Evolutionary conservation across 1,140 invertebrate species (phyloP), one percentile per base, ranked within the genome.

Genomic region (Lordiphosa mommai): DNA sequence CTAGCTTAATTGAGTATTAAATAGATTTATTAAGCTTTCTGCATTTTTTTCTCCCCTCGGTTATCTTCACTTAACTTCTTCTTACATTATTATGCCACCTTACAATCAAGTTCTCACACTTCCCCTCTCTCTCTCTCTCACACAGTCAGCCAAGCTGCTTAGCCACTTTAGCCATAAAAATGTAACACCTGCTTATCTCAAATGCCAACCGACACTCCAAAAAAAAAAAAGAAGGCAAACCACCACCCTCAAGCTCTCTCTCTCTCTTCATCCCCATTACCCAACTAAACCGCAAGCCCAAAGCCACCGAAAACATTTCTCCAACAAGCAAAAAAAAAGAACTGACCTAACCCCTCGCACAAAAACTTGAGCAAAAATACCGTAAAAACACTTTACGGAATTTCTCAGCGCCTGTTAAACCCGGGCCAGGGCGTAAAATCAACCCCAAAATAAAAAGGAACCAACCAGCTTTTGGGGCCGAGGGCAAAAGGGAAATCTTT

Each of bases 311-410:
- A 68, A 68, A 53, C 64, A 68, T 68, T 68, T 60, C 64, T 60
- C 55, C 32, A 36, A 52, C 17, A 40, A 52, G n/a, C 50, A 23
- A 16, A 14, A 10, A 10, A 29, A 20, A 47, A 48, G 63, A 53
- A 65, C 77, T 82, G 76, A 82, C 76, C 76, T 84, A 77, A 65
- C 74, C 51, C 60, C 47, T 56, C 40, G 23, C 49, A 38, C 52
- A 48, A 55, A 65, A 50, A 49, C 53, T 63, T 68, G 60, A 36
- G 60, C 71, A 84, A 76, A 85, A 84, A 84, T 84, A 85, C 79
- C 77, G 77, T 85, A 84, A 63, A 84, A 84, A 85, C 77, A 84
- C 77, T 84, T 84, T 85, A 70, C 79, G 79, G 65, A 79, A 84
- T 84, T 85, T 84, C 77, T 84, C 72, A 72, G 79, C 77, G 77